Evolutionary conservation across 2,888 invertebrate genomes (phyloP).

Genomic region (Macrophya alboannulata): DNA sequence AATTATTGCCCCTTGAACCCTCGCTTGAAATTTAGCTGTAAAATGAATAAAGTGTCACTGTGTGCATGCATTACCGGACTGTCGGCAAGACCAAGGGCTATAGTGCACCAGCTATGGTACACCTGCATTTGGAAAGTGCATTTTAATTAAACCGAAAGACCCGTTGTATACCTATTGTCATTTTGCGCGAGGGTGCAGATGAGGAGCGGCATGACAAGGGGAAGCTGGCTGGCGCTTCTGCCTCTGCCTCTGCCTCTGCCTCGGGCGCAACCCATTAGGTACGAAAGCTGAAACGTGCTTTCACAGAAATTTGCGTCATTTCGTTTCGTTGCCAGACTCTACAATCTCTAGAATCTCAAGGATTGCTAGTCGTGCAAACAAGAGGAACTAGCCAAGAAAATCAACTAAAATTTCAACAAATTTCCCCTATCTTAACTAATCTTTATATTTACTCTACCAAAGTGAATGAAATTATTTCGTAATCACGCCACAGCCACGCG

Average conservation of each 20-base stretch:
- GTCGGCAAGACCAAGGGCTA: conserved; percentile 2
- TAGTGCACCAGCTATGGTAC: conserved; percentile 16
- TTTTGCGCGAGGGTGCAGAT: conserved; percentile 54
- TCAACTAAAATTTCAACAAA: conserved; percentile 6
- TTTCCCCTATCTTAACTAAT: not conserved
- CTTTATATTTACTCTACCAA: not conserved
- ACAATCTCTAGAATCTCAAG: conserved; percentile 45
- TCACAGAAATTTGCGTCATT: conserved; percentile 69
- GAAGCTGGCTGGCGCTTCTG: conserved; percentile 37
- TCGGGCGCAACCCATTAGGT: conserved; percentile 47
- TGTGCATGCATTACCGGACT: conserved; percentile 31
- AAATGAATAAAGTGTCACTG: conserved; percentile 3
- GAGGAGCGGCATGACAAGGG: conserved; percentile 48
- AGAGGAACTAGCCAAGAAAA: conserved; percentile 41
- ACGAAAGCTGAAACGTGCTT: conserved; percentile 60
- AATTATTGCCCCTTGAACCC: not conserved
- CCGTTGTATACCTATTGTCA: conserved; percentile 63
- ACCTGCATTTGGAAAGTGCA: conserved; percentile 49
- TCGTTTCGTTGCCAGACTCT: conserved; percentile 65
- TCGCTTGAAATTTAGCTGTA: not conserved
- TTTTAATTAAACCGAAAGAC: conserved; percentile 72
- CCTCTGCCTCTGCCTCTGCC: conserved; percentile 29
- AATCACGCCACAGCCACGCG: not conserved
- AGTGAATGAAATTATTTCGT: not conserved
- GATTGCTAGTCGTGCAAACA: conserved; percentile 39